phyloP scores from a whole-genome alignment of 2,888 invertebrate genomes.

The Alcis repandata region DNA sequence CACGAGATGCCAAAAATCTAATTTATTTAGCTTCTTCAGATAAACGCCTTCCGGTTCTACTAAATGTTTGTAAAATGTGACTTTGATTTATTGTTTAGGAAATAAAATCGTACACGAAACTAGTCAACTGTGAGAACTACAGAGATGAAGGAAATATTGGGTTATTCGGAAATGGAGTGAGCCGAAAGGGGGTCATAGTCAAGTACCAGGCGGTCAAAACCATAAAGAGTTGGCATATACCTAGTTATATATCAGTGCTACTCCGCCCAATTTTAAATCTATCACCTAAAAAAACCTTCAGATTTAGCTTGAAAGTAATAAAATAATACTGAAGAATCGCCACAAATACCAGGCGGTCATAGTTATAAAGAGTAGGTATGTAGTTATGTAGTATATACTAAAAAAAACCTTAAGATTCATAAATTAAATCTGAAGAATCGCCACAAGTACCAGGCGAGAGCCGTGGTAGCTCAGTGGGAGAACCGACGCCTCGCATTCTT shows the following conservation, averaged over 20 bases:
- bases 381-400: too few species aligned
- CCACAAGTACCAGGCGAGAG: conserved; percentile 25
- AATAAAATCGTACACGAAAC: conserved; percentile 11
- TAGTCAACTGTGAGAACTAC: neutral
- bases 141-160: neutral
- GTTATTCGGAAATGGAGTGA: neutral
- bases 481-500: too few species aligned
- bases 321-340: neutral
- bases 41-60: conserved; percentile 28
- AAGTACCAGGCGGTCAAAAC: neutral
- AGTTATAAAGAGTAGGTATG: too few species aligned
- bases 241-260: too few species aligned
- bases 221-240: too few species aligned
- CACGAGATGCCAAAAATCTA: conserved; percentile 21
- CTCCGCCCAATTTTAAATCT: too few species aligned
- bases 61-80: conserved; percentile 22
- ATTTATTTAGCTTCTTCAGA: conserved; percentile 22
- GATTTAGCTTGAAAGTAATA: too few species aligned
- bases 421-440: neutral
- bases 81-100: conserved; percentile 23
- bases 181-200: neutral
- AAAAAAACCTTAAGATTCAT: too few species aligned
- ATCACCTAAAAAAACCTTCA: too few species aligned
- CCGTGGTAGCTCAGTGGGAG: too few species aligned
- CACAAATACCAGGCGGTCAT: conserved; percentile 23